These are phyloP conservation scores for Rhagium mordax DNA, from an alignment of 2,888 invertebrate genomes.

Conservation along the genomic window DNA sequence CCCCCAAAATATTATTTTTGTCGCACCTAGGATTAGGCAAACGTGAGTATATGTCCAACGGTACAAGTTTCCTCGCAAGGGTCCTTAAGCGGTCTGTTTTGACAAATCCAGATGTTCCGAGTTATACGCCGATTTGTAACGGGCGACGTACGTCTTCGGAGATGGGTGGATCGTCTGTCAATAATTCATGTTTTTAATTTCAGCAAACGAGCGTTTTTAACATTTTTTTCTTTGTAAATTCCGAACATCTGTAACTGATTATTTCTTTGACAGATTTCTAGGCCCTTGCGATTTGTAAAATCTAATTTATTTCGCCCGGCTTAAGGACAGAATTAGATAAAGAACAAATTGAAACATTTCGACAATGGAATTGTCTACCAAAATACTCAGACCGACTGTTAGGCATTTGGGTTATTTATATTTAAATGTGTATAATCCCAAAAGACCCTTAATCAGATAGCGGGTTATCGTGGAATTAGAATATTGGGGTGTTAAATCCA, in stretches of 20 bases:
- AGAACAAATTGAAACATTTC: conserved; percentile 31
- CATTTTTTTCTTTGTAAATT: conserved; percentile 33
- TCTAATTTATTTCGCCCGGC: conserved; percentile 28
- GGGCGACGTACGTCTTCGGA: conserved; percentile 34
- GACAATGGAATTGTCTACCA: conserved; percentile 17
- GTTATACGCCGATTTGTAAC: conserved; percentile 36
- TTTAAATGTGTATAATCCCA: conserved; percentile 37
- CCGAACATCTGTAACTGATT: conserved; percentile 41
- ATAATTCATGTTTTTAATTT: conserved; percentile 42
- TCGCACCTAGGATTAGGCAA: conserved; percentile 22
- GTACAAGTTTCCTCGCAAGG: conserved; percentile 10
- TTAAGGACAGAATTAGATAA: conserved; percentile 25
- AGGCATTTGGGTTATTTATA: conserved; percentile 34
- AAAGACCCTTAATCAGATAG: conserved; percentile 34
- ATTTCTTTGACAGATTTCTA: conserved; percentile 31
- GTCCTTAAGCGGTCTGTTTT: conserved; percentile 32
- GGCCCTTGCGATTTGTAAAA: conserved; percentile 27
- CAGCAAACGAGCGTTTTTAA: conserved; percentile 31
- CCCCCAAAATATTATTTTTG: conserved; percentile 5
- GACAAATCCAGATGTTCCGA: conserved; percentile 43
- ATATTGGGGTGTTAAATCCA: conserved; percentile 34
- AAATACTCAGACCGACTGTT: conserved; percentile 15
- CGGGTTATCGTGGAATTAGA: conserved; percentile 30
- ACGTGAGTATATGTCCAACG: conserved; percentile 18
- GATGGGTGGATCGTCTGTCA: conserved; percentile 33